Percentiles rank a stretch among this genome's conserved stretches.
Conservation (phyloP, 2,888 invertebrate genomes). For the Lasioglossum leucozonium region DNA sequence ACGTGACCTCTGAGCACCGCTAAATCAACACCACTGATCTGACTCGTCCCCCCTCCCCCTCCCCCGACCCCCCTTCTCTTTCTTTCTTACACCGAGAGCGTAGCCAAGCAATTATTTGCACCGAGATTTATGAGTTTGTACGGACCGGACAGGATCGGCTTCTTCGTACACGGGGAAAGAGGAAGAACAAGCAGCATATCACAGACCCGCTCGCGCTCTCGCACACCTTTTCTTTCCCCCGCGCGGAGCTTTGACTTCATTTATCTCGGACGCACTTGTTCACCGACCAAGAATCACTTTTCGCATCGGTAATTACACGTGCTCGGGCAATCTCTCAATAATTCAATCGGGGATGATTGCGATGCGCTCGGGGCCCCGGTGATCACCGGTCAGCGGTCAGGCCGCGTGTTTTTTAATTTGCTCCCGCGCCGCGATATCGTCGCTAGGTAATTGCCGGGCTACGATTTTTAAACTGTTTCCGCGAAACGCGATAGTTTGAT, state of each 20-base stretch:
- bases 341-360: slow-evolving; percentile 72
- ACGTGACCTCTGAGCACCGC: slow-evolving; percentile 80
- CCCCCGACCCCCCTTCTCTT: not conserved
- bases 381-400: slow-evolving; percentile 10
- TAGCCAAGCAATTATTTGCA: slow-evolving; percentile 83
- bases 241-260: slow-evolving; percentile 66
- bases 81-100: slow-evolving; percentile 55
- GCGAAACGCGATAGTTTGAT: slow-evolving; percentile 49
- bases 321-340: slow-evolving; percentile 79
- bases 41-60: slow-evolving; percentile 56
- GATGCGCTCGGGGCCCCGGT: slow-evolving; percentile 30
- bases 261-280: slow-evolving; percentile 71
- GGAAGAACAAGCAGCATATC: slow-evolving; percentile 18
- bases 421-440: slow-evolving; percentile 22
- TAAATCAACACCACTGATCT: slow-evolving; percentile 82
- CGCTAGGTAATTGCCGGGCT: slow-evolving; percentile 24
- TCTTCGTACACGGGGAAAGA: slow-evolving; percentile 54
- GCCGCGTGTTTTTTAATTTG: slow-evolving; percentile 20
- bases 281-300: slow-evolving; percentile 78
- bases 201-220: not conserved
- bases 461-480: slow-evolving; percentile 35
- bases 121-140: slow-evolving; percentile 83
- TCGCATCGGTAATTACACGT: slow-evolving; percentile 80
- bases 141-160: slow-evolving; percentile 70
- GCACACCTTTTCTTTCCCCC: slow-evolving; percentile 44